Percentiles rank a stretch among this genome's conserved stretches.
These are phyloP conservation scores for Apamea anceps DNA, from an alignment of 2,888 invertebrate species.

Conservation along the genomic window DNA sequence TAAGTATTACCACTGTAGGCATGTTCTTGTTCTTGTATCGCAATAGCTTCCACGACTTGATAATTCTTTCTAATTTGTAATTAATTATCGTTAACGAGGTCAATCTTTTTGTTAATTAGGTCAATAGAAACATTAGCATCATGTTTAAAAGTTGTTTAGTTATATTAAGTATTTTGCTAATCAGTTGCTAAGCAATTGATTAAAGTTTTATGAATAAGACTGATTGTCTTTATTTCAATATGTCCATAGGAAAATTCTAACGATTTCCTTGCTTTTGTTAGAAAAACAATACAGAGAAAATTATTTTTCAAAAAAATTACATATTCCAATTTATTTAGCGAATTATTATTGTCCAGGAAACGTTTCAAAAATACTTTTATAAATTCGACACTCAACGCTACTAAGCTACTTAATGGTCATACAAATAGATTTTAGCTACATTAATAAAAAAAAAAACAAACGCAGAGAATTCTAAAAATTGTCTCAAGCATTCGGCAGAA, in stretches of 20 bases:
- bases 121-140: slow-evolving; percentile 40
- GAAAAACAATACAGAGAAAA: slow-evolving; percentile 3
- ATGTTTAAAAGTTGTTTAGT: slow-evolving; percentile 16
- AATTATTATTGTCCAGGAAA: slow-evolving; percentile 3
- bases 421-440: slow-evolving; percentile 43
- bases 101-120: slow-evolving; percentile 52
- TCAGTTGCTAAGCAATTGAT: too few species aligned
- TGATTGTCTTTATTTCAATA: slow-evolving; percentile 28
- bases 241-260: slow-evolving; percentile 3
- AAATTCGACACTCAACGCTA: slow-evolving; percentile 43
- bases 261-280: slow-evolving; percentile 30
- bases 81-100: slow-evolving; percentile 48
- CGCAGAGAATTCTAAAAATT: slow-evolving; percentile 29
- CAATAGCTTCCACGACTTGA: slow-evolving; percentile 37
- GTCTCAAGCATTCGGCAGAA: slow-evolving; percentile 44
- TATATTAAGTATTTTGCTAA: too few species aligned
- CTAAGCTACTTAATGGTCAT: slow-evolving; percentile 40
- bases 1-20: neutral
- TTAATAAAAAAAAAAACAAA: slow-evolving; percentile 35
- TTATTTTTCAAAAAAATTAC: neutral
- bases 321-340: neutral
- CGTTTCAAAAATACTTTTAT: slow-evolving; percentile 26
- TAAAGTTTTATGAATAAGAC: too few species aligned
- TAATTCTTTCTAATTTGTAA: slow-evolving; percentile 48
- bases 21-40: slow-evolving; percentile 34